These are phyloP conservation scores for Littorina saxatilis DNA, from an alignment of 1,140 invertebrate species.

Conservation along the genomic window DNA sequence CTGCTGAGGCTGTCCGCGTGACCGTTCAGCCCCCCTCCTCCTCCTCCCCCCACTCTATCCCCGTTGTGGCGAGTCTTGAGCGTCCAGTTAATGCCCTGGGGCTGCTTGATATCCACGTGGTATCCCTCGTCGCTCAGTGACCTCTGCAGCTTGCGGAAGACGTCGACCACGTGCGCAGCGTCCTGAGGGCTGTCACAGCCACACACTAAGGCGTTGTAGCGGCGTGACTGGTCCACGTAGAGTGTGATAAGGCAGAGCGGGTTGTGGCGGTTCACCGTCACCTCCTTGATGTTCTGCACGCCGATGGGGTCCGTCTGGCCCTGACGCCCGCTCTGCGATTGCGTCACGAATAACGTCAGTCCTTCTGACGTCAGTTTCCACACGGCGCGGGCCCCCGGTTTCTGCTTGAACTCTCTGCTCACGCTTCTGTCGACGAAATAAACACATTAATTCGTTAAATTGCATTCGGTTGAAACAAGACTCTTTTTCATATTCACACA, in stretches of 20 bases:
- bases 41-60: neutral
- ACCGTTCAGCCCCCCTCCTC: neutral
- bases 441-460: too few relatives aligned
- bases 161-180: constrained; percentile 8
- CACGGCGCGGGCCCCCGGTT: neutral
- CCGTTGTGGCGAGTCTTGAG: constrained; percentile 15
- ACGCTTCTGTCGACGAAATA: neutral
- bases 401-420: constrained; percentile 28
- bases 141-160: constrained; percentile 15
- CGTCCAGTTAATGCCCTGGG: constrained; percentile 29
- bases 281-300: constrained; percentile 30
- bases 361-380: constrained; percentile 31
- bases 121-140: constrained; percentile 14
- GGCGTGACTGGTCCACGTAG: constrained; percentile 28
- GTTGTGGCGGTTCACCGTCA: constrained; percentile 39
- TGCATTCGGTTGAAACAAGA: too few relatives aligned
- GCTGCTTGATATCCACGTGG: constrained; percentile 27
- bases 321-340: neutral
- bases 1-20: neutral
- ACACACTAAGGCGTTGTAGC: constrained; percentile 36
- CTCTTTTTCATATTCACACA: too few relatives aligned
- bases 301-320: constrained; percentile 34
- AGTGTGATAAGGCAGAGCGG: constrained; percentile 31
- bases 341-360: constrained; percentile 19
- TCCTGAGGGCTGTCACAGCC: constrained; percentile 21